Base-by-base conservation (phyloP, 1,140 invertebrate species). In the Drosophila ficusphila region DNA sequence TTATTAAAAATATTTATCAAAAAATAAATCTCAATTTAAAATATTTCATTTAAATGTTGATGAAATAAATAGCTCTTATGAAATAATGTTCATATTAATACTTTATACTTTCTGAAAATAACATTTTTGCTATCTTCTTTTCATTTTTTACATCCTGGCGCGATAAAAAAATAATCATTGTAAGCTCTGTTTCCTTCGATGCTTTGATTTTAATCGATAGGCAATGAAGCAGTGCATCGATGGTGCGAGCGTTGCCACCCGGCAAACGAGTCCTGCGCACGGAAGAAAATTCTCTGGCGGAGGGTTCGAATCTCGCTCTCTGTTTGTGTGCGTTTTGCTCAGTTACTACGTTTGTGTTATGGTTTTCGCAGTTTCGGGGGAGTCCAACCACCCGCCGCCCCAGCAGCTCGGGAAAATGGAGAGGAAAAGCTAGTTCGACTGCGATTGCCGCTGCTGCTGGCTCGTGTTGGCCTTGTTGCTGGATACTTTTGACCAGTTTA, bases 331-430 rank as follows among this genome's bases (percentile, higher is more conserved):
- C 62, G 58, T 52, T 69, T 82, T 69, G 52, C 47, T 42, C 14
- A 54, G 31, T 64, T 47, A 58, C 71, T 70, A 70, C 34, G 41
- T 42, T 65, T 41, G 51, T 61, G 61, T 81, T 58, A 83, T 78
- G 76, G 53, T 72, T 76, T 76, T 82, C 48, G 42, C 58, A 44
- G n/a, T 76, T 64, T 39, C 34, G 19, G 53, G 46, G 69, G 46
- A 61, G 48, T 39, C 18, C 27, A 41, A 25, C 44, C 31, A 58
- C 42, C 54, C 53, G 12, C 12, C 38, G 7, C 7, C 51, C 14
- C 38, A 9, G 41, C 18, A 7, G 1, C 12, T 11, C 14, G 25
- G 11, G 25, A 25, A 14, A 19, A n/a, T 29, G 53, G 60, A 64
- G 60, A 64, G 60, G 39, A 61, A 61, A 61, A 38, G 29, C 56